These are phyloP conservation scores for Gavialis gangeticus DNA, from an alignment of 2,113 vertebrate genomes.

Conservation along the genomic window DNA sequence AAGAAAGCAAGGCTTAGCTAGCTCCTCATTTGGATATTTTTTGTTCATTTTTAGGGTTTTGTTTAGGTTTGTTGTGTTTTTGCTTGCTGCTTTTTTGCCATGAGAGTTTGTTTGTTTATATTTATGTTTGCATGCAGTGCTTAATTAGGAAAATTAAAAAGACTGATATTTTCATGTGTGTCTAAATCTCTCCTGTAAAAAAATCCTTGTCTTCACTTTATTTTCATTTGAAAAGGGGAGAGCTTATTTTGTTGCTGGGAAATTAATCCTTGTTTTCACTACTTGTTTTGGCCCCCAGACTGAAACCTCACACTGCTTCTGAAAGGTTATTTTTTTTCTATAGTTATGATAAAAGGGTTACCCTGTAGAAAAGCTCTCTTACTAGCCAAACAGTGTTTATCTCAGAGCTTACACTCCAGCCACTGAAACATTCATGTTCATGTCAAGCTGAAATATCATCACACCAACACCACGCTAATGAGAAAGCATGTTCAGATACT, in stretches of 20 bases:
- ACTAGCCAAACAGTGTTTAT: constrained; percentile 46
- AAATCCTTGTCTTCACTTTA: neutral
- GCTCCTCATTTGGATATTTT: neutral
- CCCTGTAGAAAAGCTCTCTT: neutral
- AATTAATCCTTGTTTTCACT: constrained; percentile 64
- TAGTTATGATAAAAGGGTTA: constrained; percentile 31
- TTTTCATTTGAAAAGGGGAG: constrained; percentile 51
- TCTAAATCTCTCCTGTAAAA: constrained; percentile 4
- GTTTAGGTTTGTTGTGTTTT: neutral
- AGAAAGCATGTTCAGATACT: constrained; percentile 45
- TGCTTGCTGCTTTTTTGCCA: neutral
- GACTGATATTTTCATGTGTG: neutral
- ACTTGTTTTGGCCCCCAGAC: constrained; percentile 24
- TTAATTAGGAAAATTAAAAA: constrained; percentile 28
- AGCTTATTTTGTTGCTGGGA: constrained; percentile 55
- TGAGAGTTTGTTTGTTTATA: neutral
- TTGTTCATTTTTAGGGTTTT: neutral
- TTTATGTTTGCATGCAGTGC: neutral
- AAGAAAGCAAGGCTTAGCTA: neutral
- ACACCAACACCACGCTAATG: neutral
- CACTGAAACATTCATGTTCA: constrained; percentile 56
- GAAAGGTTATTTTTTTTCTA: constrained; percentile 65
- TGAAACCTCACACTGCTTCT: constrained; percentile 43
- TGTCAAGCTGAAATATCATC: constrained; percentile 51
- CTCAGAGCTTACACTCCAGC: constrained; percentile 35